Base-by-base conservation (phyloP, 2,113 vertebrate species). In the Malurus elegans region DNA sequence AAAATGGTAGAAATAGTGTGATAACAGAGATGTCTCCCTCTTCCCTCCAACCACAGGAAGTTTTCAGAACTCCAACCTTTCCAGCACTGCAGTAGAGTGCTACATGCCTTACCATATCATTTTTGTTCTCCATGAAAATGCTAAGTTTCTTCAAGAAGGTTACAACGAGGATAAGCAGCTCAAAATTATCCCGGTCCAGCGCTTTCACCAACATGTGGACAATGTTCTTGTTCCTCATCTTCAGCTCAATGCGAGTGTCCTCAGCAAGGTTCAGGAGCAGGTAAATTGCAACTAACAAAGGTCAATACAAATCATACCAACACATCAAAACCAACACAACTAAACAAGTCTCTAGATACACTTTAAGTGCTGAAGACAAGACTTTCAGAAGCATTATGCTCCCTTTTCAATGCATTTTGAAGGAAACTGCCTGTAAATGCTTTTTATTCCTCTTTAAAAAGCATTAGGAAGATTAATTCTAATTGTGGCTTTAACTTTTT, bases 91-190 rank as follows among this genome's bases (percentile, higher is more conserved):
- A 88, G 61, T 7, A 53, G 47, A 64, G 19, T 42, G 40, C 18
- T 75, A 48, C 12, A 20, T 90, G 65, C 60, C 97, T 98, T 97
- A 99, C 99, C 99, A 99, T 99, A 88, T 99, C 99, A 31, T 99
- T 99, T 97, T 99, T 99, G 97, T 99, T 99, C 97, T 99, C 99
- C 98, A 99, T 97, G 95, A 99, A 99, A 95, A 99, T 98, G 96
- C 99, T 99, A 96, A 99, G 99, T 93, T 99, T 99, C 98, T 99
- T 99, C 92, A 99, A 97, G 97, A 99, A 99, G 58, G 98, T 98
- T 32, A 99, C 98, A 11, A 98, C 99, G 18, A 99, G 97, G 97
- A 99, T 98, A 81, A 99, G 98, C 86, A 99, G 98, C 93, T 99
- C 98, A 88, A 98, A 97, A 66, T 99, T 99, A 32, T 99, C 98